Evolutionary conservation across 2,888 invertebrate genomes (phyloP).

Genomic region (Amphipyra berbera): DNA sequence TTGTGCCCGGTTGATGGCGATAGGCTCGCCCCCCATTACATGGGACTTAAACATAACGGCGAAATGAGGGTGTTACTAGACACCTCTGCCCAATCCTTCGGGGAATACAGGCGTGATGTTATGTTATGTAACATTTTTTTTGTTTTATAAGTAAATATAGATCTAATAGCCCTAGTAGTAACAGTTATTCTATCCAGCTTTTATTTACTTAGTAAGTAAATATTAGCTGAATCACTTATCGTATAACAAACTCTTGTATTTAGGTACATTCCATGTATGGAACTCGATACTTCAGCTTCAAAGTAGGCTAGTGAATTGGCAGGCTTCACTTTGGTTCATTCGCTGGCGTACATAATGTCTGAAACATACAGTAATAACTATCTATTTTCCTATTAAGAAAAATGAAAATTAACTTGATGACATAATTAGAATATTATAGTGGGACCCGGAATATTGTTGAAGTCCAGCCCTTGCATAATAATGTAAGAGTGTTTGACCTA

Average conservation of each 20-base stretch:
- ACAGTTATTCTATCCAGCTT: not conserved
- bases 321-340: constrained; percentile 3
- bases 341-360: not conserved
- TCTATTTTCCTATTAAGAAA: constrained; percentile 4
- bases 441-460: constrained; percentile 15
- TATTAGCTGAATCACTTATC: not conserved
- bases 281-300: not conserved
- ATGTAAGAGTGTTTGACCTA: constrained; percentile 40
- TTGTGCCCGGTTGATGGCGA: no score
- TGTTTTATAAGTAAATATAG: not conserved
- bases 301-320: constrained; percentile 8
- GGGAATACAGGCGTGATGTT: no score
- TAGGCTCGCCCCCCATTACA: no score
- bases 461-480: constrained; percentile 38
- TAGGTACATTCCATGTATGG: not conserved
- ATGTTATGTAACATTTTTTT: no score
- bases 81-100: no score
- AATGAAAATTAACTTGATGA: constrained; percentile 4
- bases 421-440: constrained; percentile 20
- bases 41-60: no score
- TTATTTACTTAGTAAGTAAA: not conserved
- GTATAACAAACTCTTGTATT: not conserved
- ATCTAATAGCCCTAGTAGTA: not conserved
- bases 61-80: no score
- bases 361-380: not conserved